These are phyloP conservation scores for Hafferia zeledoni DNA, from an alignment of 2,797 vertebrate species.

Conservation along the genomic window DNA sequence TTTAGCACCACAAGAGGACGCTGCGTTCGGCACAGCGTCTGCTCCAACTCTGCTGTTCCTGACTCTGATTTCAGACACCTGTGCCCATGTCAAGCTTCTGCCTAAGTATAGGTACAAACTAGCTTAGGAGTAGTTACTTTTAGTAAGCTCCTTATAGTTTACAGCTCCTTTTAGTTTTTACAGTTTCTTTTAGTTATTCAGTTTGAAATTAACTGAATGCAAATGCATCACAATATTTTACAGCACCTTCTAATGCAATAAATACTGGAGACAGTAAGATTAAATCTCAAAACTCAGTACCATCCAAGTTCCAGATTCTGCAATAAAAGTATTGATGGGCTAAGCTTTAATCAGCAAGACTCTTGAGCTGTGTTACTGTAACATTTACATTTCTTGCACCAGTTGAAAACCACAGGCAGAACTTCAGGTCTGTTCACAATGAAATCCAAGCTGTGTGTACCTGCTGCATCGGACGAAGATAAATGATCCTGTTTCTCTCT, in stretches of 20 bases:
- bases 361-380: rapidly evolving
- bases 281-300: not conserved
- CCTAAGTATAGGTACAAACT: not conserved
- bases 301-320: not conserved
- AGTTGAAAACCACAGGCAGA: not conserved
- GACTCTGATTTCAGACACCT: not conserved
- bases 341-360: not conserved
- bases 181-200: not conserved
- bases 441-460: conserved; percentile 61
- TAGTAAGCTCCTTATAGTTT: not conserved
- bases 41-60: not conserved
- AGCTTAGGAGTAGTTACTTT: not conserved
- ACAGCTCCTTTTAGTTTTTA: not conserved
- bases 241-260: not conserved
- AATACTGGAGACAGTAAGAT: not conserved
- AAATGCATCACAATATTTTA: not conserved
- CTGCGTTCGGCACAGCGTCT: not conserved
- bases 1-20: not conserved
- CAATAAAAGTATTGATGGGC: not conserved
- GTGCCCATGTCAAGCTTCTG: not conserved
- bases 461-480: conserved; percentile 98
- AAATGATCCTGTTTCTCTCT: conserved; percentile 96
- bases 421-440: not conserved
- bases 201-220: not conserved
- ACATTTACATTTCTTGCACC: not conserved